These are phyloP conservation scores for Phyllotis vaccarum DNA, from an alignment of 2,797 vertebrate species.

Conservation along the genomic window DNA sequence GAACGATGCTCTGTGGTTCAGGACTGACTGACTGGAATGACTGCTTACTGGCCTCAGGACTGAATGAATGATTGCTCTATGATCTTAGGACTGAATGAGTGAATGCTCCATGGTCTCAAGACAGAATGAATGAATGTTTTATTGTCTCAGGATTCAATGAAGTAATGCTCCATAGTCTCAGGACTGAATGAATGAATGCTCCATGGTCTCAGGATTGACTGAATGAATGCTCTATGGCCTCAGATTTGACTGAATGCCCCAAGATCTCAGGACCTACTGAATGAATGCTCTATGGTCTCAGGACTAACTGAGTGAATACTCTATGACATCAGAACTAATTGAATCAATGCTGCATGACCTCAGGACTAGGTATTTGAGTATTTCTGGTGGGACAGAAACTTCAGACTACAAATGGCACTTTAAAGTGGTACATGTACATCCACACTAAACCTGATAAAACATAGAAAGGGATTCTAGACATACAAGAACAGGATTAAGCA, in stretches of 20 bases:
- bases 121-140: neutral
- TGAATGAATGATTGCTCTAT: too few relatives aligned
- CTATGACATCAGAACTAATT: neutral
- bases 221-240: neutral
- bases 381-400: too few relatives aligned
- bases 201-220: neutral
- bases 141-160: neutral
- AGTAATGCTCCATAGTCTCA: too few relatives aligned
- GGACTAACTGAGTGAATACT: neutral
- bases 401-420: too few relatives aligned
- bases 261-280: neutral
- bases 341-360: too few relatives aligned
- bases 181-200: too few relatives aligned
- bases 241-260: too few relatives aligned
- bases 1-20: neutral
- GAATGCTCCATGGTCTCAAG: neutral
- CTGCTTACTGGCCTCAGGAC: neutral
- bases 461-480: too few relatives aligned
- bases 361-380: too few relatives aligned
- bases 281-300: neutral
- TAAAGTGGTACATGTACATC: too few relatives aligned
- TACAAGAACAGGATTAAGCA: too few relatives aligned
- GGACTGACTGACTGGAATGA: neutral
- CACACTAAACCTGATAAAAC: too few relatives aligned
- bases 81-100: neutral